Evolutionary conservation across 2,888 invertebrate genomes (phyloP).

Genomic region (Ceriagrion tenellum): DNA sequence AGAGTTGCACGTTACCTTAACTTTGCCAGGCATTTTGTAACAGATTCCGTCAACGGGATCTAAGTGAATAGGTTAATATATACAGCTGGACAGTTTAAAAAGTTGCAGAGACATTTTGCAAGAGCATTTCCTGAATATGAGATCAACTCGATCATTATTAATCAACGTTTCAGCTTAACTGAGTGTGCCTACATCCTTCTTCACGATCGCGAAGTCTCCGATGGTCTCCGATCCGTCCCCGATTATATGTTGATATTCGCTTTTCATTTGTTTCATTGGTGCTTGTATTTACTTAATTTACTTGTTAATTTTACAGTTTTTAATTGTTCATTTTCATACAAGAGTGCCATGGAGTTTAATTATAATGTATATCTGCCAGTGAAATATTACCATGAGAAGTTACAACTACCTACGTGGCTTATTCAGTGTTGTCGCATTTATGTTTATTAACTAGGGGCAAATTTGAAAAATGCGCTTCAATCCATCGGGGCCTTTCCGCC

Average conservation of each 20-base stretch:
- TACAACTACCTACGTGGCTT: too few species aligned
- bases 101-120: not conserved
- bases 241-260: not conserved
- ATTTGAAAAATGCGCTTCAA: not conserved
- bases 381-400: too few species aligned
- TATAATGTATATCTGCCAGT: too few species aligned
- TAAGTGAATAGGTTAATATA: not conserved
- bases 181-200: not conserved
- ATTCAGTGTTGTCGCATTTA: not conserved
- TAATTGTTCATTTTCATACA: not conserved
- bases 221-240: too few species aligned
- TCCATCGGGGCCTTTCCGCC: too few species aligned
- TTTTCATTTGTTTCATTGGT: not conserved
- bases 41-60: not conserved
- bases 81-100: not conserved
- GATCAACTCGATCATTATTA: not conserved
- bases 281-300: not conserved
- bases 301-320: not conserved
- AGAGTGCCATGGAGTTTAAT: not conserved
- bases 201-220: not conserved
- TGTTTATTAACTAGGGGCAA: not conserved
- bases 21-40: conserved; percentile 75
- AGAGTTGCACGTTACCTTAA: conserved; percentile 73
- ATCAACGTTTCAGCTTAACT: not conserved
- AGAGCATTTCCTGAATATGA: not conserved